phyloP scores from a whole-genome alignment of 2,888 invertebrate species.

The Drosophila neutralis region DNA sequence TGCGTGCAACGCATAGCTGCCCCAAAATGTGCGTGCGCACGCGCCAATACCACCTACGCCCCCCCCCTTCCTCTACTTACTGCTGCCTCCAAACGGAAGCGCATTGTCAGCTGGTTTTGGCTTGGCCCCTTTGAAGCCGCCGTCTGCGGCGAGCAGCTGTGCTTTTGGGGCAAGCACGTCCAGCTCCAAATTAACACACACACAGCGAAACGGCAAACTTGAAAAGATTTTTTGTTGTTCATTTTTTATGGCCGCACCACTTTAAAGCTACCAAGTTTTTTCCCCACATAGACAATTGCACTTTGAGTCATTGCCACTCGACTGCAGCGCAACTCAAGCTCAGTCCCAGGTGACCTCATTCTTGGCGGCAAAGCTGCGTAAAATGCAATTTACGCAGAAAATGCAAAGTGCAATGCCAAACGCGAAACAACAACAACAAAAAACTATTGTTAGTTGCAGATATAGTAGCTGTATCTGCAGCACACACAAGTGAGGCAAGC shows the following conservation, averaged over 20 bases:
- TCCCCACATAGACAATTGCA: conserved; percentile 67
- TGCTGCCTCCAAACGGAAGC: conserved; percentile 58
- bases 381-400: conserved; percentile 69
- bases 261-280: conserved; percentile 13
- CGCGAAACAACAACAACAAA: neutral
- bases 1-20: conserved; percentile 42
- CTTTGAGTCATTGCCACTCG: conserved; percentile 37
- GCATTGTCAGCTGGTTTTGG: conserved; percentile 61
- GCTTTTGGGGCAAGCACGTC: conserved; percentile 61
- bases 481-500: neutral
- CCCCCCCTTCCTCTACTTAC: too few species aligned
- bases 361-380: conserved; percentile 54
- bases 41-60: conserved; percentile 37
- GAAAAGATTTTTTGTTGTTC: conserved; percentile 46
- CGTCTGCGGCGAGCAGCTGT: conserved; percentile 29
- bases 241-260: conserved; percentile 35
- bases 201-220: conserved; percentile 65
- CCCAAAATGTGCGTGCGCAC: conserved; percentile 62
- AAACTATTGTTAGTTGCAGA: neutral
- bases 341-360: conserved; percentile 59
- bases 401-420: conserved; percentile 50
- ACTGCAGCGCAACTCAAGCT: conserved; percentile 7
- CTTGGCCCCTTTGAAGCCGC: conserved; percentile 46
- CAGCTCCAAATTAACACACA: conserved; percentile 53
- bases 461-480: neutral